Evolutionary conservation across 2,113 vertebrate genomes (phyloP).

Genomic region (Danio rerio): GRCz12tu NC_133192.1:1539501-1540000

Average conservation of each 20-base stretch:
- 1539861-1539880: conserved; percentile 12
- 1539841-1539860: background rate
- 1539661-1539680: background rate
- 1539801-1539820: conserved; percentile 49
- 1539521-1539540: background rate
- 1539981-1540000: conserved; percentile 59
- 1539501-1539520: background rate
- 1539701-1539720: background rate
- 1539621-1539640: background rate
- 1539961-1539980: conserved; percentile 54
- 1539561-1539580: background rate
- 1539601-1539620: background rate
- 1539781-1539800: conserved; percentile 32
- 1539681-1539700: too few relatives aligned
- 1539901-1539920: conserved; percentile 57
- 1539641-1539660: background rate
- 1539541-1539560: background rate
- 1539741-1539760: background rate
- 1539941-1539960: conserved; percentile 56
- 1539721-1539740: background rate
- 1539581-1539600: background rate
- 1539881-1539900: conserved; percentile 42
- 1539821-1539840: conserved; percentile 1
- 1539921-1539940: conserved; percentile 58
- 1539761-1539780: conserved; percentile 21